Base-by-base conservation (phyloP, 2,113 vertebrate species). In the Gulo gulo region DNA sequence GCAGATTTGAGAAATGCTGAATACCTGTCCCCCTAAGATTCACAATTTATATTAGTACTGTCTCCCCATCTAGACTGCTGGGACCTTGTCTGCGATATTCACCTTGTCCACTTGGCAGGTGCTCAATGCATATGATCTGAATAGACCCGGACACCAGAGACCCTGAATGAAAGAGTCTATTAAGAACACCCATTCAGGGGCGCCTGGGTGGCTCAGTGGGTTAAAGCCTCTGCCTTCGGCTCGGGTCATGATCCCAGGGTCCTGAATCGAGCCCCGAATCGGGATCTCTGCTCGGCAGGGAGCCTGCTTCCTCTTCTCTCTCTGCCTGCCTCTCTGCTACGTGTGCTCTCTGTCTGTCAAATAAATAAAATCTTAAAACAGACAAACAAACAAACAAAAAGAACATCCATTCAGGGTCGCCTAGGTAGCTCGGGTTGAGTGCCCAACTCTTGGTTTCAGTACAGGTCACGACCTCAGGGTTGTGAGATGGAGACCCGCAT, bases 251-350 rank as follows among this genome's bases (percentile, higher is more conserved):
- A 67, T 34, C 31, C 15, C 15, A 67, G 65, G 31, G 31, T 67
- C 7, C 7, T 67, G 31, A 31, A n/a, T n/a, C 0, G 7, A 67
- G 15, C 7, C 65, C 31, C 16, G 14, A 1, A n/a, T 13, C 2
- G 7, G 31, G 15, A 2, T n/a, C 14, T 34, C 15, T 34, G 34
- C 14, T 67, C 1, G 4, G 65, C 31, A 34, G 65, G 65, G 31
- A 67, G 65, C 4, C 29, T 29, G 14, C 63, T n/a, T 67, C 2
- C 34, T 34, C 34, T 6, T 67, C 61, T 63, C 26, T 63, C 61
- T 63, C 61, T 63, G 61, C 26, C 13, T 50, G 50, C 50, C 50
- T 50, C 50, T 50, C 50, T 4, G 3, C 50, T 50, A 42, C 4
- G 39, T 42, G 13, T 50, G 50, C 2, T 50, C 13, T 50, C 47